phyloP scores from a whole-genome alignment of 2,888 invertebrate species.

The Oscheius myriophilus region DNA sequence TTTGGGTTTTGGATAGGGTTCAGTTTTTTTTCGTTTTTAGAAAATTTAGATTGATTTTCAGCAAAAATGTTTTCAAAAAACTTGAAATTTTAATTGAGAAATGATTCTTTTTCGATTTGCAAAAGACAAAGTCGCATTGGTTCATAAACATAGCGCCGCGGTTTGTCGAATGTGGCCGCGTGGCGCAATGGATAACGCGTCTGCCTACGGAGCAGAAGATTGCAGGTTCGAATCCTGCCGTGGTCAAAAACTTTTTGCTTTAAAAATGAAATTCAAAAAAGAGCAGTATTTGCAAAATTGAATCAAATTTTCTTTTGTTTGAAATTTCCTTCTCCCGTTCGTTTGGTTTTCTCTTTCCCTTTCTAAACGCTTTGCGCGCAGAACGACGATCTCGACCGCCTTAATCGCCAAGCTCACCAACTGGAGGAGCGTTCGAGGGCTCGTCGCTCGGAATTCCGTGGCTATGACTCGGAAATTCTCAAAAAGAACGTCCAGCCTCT shows the following conservation, averaged over 20 bases:
- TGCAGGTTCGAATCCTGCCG: constrained; percentile 71
- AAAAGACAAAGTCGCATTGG: too few relatives aligned
- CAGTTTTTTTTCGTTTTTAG: background rate
- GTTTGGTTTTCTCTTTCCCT: background rate
- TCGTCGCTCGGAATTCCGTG: constrained; percentile 55
- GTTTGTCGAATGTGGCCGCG: constrained; percentile 46
- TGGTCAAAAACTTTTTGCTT: constrained; percentile 37
- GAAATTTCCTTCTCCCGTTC: background rate
- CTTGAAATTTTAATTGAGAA: too few relatives aligned
- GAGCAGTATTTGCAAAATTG: too few relatives aligned
- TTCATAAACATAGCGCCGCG: too few relatives aligned
- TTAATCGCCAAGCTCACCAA: constrained; percentile 56
- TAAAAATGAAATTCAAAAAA: too few relatives aligned
- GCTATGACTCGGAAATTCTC: constrained; percentile 61
- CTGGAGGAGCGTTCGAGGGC: constrained; percentile 55
- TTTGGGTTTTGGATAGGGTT: background rate
- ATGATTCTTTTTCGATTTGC: too few relatives aligned
- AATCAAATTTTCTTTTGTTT: constrained; percentile 2
- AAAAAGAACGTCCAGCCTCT: constrained; percentile 62
- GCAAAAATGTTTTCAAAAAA: too few relatives aligned
- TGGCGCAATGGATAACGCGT: constrained; percentile 70
- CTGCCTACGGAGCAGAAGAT: constrained; percentile 72
- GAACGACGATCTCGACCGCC: constrained; percentile 67
- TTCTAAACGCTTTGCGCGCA: constrained; percentile 32
- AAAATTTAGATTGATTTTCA: constrained; percentile 17